Evolutionary conservation across 2,888 invertebrate genomes (phyloP).

Genomic region (Hypomecis atomaria): DNA sequence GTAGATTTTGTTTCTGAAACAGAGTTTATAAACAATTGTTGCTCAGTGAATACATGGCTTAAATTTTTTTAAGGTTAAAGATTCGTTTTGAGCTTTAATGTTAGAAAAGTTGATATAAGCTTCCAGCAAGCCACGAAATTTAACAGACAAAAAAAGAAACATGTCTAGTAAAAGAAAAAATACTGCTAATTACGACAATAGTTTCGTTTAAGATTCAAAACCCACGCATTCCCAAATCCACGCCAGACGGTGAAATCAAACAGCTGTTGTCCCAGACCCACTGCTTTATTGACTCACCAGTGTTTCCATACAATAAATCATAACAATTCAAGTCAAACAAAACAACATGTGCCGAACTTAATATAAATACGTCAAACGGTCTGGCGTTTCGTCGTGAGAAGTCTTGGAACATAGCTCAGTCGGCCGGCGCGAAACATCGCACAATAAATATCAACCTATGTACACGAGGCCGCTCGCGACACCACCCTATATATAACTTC

Average conservation of each 20-base stretch:
- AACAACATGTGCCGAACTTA: constrained; percentile 83
- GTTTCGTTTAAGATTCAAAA: too few relatives aligned
- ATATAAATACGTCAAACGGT: constrained; percentile 78
- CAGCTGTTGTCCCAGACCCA: constrained; percentile 82
- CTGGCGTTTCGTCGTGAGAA: constrained; percentile 72
- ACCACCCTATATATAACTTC: constrained; percentile 74
- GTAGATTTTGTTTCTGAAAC: too few relatives aligned
- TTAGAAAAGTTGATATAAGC: too few relatives aligned
- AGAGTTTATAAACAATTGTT: too few relatives aligned
- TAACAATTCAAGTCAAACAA: constrained; percentile 84
- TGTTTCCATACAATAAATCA: constrained; percentile 84
- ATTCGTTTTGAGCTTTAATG: too few relatives aligned
- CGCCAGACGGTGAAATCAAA: constrained; percentile 74
- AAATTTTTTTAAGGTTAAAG: too few relatives aligned
- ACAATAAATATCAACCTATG: constrained; percentile 83
- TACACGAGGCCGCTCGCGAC: constrained; percentile 79
- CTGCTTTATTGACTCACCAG: constrained; percentile 85
- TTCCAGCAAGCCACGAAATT: too few relatives aligned
- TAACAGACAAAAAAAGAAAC: too few relatives aligned
- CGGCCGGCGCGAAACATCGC: constrained; percentile 64
- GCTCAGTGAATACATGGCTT: too few relatives aligned
- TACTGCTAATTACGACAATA: too few relatives aligned
- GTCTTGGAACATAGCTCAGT: constrained; percentile 65
- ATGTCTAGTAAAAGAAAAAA: too few relatives aligned
- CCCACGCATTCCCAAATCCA: too few relatives aligned